Percentiles rank a stretch among this genome's conserved stretches.
These are phyloP conservation scores for Tiliqua scincoides DNA, from an alignment of 2,113 vertebrate species.

Conservation along the genomic window DNA sequence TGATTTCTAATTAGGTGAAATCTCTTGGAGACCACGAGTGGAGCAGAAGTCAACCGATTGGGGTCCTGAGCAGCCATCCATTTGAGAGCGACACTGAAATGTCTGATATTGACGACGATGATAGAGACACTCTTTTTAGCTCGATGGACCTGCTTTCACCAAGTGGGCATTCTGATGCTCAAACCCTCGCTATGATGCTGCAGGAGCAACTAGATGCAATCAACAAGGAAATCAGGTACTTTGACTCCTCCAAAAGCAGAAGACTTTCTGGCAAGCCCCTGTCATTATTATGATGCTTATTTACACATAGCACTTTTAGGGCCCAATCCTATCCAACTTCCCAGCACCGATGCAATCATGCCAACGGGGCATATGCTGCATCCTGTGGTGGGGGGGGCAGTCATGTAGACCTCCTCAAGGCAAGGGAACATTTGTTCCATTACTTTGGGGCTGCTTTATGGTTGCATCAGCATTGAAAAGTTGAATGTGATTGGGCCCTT, in stretches of 20 bases:
- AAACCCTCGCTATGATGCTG: slow-evolving; percentile 99
- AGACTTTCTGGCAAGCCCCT: neutral
- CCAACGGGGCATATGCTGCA: no score
- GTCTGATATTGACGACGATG: slow-evolving; percentile 98
- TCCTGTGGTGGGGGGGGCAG: no score
- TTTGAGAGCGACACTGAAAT: slow-evolving; percentile 99
- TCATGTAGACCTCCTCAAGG: no score
- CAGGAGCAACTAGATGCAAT: slow-evolving; percentile 98
- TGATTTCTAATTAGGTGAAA: slow-evolving; percentile 83
- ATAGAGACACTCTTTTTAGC: slow-evolving; percentile 95
- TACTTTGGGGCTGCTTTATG: no score
- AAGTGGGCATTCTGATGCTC: slow-evolving; percentile 94
- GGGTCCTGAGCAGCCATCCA: slow-evolving; percentile 88
- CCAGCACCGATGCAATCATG: no score
- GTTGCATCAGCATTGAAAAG: no score
- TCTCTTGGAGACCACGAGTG: slow-evolving; percentile 96
- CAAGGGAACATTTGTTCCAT: no score
- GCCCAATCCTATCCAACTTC: no score
- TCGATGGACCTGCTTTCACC: slow-evolving; percentile 98
- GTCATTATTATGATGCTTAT: no score
- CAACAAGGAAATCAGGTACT: slow-evolving; percentile 97
- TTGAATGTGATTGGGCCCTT: no score
- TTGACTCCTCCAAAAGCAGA: neutral
- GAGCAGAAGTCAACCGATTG: slow-evolving; percentile 91
- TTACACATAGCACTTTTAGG: no score